Evolutionary conservation across 2,888 invertebrate genomes (phyloP), one percentile per base, ranked within the genome.

Genomic region (Amaurobius ferox): DNA sequence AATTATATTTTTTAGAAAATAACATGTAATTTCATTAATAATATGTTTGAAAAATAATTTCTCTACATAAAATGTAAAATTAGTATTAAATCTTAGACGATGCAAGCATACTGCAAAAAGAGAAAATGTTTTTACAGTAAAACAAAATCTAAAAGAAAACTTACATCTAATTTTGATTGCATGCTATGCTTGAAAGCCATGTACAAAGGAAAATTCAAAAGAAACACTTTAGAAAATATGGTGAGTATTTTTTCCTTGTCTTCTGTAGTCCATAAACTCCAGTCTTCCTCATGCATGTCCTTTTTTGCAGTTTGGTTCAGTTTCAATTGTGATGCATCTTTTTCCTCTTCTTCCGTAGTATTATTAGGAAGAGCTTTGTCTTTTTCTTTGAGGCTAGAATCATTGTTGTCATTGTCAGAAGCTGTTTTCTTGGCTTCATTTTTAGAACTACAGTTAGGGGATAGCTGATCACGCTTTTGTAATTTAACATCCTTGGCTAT

Each of bases 241-340:
- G 96, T 95, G 91, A 98, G 94, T 66, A 98, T 93, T 91, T 96
- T 96, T 90, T 98, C 97, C 90, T 95, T 94, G 91, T 98, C 97
- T 89, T 95, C 95, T 90, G 95, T 93, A 40, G 94, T 94, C 96
- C 96, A 96, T 48, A 35, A 71, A 39, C 83, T 72, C 67, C 71
- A 88, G 44, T 87, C 86, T 78, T 88, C 87, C 19, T 55, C 72
- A 29, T 32, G 29, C 11, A 28, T 40, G 66, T 86, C 71, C 55
- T 76, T 78, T 48, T 87, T 77, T 23, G 39, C 39, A 71, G 55
- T 39, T 6, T 30, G 13, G 55, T 40, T 73, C 19, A 35, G 19
- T 39, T 44, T 70, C 61, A 44, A 62, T 39, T 87, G 74, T 40
- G 44, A 23, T 0, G 76, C 40, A 35, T 76, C 87, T 71, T 79